These are phyloP conservation scores for Lepus timidus DNA, from an alignment of 2,113 vertebrate species.

Conservation along the genomic window DNA sequence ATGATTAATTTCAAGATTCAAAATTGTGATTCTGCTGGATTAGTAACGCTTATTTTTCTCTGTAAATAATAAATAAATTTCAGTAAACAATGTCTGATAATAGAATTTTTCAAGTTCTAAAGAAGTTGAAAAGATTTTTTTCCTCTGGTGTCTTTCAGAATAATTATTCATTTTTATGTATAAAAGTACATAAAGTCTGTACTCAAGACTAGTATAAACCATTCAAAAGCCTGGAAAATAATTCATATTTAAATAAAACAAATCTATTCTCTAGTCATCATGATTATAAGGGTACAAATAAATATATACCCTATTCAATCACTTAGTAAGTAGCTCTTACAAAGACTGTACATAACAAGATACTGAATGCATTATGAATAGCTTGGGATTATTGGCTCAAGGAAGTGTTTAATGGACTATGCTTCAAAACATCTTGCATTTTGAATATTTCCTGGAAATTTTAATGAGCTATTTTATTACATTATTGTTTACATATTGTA, in stretches of 20 bases:
- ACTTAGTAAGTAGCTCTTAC: constrained; percentile 21
- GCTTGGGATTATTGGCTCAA: constrained; percentile 11
- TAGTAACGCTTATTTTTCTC: background rate
- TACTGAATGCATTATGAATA: constrained; percentile 49
- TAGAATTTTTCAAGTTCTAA: constrained; percentile 10
- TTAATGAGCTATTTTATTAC: constrained; percentile 10
- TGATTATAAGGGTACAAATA: constrained; percentile 18
- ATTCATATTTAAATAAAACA: constrained; percentile 50
- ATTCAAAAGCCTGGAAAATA: constrained; percentile 22
- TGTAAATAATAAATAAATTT: constrained; percentile 24
- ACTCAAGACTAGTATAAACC: background rate
- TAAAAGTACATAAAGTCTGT: background rate
- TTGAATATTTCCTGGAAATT: constrained; percentile 56
- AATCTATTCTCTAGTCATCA: constrained; percentile 38
- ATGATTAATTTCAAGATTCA: constrained; percentile 43
- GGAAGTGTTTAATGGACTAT: constrained; percentile 47
- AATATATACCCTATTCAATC: constrained; percentile 6
- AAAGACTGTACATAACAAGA: constrained; percentile 41
- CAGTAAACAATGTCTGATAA: background rate
- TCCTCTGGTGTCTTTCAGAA: background rate
- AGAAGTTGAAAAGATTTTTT: background rate
- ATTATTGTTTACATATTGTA: constrained; percentile 3
- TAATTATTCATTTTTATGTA: constrained; percentile 11
- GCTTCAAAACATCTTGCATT: constrained; percentile 35
- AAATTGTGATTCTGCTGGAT: constrained; percentile 20